Evolutionary conservation across 2,113 vertebrate genomes (phyloP).

Genomic region (Percopsis transmontana): DNA sequence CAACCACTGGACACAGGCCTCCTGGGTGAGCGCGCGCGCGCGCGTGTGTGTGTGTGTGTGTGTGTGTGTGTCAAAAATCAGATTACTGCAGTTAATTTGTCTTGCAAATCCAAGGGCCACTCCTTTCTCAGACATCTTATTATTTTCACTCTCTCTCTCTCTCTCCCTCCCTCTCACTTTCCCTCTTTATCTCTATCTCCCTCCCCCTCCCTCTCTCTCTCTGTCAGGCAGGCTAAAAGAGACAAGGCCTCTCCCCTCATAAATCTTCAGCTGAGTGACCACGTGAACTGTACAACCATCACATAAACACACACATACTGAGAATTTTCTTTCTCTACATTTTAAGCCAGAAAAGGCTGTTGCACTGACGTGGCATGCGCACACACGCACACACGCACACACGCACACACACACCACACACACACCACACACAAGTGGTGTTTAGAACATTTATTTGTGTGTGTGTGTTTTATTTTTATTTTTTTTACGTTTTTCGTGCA

Average conservation of each 20-base stretch:
- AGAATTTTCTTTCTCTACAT: too few relatives aligned
- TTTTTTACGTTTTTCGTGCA: too few relatives aligned
- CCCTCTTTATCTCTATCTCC: neutral
- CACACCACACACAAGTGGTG: neutral
- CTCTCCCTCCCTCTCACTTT: neutral
- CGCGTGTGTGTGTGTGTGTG: constrained; percentile 3
- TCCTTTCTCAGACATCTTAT: constrained; percentile 51
- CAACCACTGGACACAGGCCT: constrained; percentile 58
- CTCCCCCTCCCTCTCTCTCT: neutral
- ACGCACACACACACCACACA: constrained; percentile 4
- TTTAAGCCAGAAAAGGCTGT: too few relatives aligned
- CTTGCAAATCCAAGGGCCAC: constrained; percentile 45
- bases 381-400: neutral
- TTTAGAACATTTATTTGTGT: neutral
- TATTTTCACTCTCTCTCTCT: constrained; percentile 25
- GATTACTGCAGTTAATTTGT: constrained; percentile 61
- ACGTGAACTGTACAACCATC: neutral
- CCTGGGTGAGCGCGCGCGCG: constrained; percentile 38
- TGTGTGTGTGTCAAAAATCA: constrained; percentile 49
- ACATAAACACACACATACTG: neutral
- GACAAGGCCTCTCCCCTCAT: constrained; percentile 16
- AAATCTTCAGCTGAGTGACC: constrained; percentile 14
- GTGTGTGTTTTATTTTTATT: too few relatives aligned
- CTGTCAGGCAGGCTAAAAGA: constrained; percentile 9
- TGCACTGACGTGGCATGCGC: too few relatives aligned